phyloP scores from a whole-genome alignment of 2,797 vertebrate genomes.

The Salarias fasciatus region DNA sequence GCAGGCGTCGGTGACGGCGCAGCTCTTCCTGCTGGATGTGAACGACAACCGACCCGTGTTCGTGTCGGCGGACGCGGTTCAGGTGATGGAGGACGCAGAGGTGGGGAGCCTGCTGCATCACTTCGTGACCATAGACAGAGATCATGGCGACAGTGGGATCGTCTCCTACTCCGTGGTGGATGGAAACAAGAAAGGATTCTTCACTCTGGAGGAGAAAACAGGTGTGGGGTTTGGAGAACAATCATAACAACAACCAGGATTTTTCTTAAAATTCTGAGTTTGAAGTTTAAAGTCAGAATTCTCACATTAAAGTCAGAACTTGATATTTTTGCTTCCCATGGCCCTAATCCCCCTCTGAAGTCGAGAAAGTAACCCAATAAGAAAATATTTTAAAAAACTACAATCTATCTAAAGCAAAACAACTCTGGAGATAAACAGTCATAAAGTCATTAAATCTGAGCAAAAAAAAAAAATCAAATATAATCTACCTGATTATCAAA shows the following conservation, averaged over 20 bases:
- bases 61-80: slow-evolving; percentile 72
- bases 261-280: too few species aligned
- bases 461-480: too few species aligned
- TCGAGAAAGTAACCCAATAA: too few species aligned
- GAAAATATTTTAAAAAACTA: too few species aligned
- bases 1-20: slow-evolving; percentile 78
- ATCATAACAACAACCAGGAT: neutral
- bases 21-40: slow-evolving; percentile 87
- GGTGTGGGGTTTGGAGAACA: slow-evolving; percentile 71
- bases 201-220: slow-evolving; percentile 86
- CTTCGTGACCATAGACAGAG: slow-evolving; percentile 85
- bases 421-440: too few species aligned
- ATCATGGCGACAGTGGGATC: slow-evolving; percentile 85
- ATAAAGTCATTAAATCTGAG: too few species aligned
- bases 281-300: too few species aligned
- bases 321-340: too few species aligned
- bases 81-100: slow-evolving; percentile 83
- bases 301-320: too few species aligned
- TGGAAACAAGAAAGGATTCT: slow-evolving; percentile 84
- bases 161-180: slow-evolving; percentile 84
- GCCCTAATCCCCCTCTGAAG: too few species aligned
- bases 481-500: too few species aligned
- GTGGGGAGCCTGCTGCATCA: slow-evolving; percentile 86
- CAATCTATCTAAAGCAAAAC: too few species aligned
- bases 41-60: slow-evolving; percentile 92